Evolutionary conservation across 2,888 invertebrate genomes (phyloP), one percentile per base, ranked within the genome.

Genomic region (Nipponacmea schrenckii): DNA sequence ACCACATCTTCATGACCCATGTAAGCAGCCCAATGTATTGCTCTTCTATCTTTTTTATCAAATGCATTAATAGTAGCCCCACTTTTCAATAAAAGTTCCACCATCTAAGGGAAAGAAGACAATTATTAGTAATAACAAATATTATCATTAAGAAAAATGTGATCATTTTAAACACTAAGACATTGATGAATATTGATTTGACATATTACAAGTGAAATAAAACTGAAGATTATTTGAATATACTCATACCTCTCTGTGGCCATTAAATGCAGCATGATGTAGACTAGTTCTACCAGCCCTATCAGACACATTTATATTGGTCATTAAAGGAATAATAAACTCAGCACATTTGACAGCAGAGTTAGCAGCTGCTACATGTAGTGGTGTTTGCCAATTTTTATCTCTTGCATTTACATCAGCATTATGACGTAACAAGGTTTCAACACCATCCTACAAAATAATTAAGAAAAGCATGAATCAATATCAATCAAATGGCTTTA

Each of bases 181-280:
- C 10, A 39, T 2, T 5, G 10, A 8, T 39, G 39, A 39, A 39
- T 39, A 39, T 2, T 31, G 31, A 31, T 31, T 31, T 31, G 31
- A 39, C 39, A 39, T 39, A 39, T 39, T n/a, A n/a, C n/a, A n/a
- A n/a, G n/a, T n/a, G n/a, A n/a, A n/a, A n/a, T n/a, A 39, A 39
- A 31, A 31, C 31, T 31, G 31, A 39, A 39, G 8, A 5, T 8
- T 2, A 39, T 2, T 2, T 39, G 39, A 39, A 39, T 7, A 10
- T 39, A 39, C 10, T 4, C 39, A 73, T 76, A 90, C 89, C 85
- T 91, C 91, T 72, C 89, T 84, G 77, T 92, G 92, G 0, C 92
- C 92, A 81, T 92, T 92, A 82, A 91, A 91, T 15, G 92, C 92
- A 8, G 93, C 93, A 84, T 92, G 92, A 83, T 93, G 93, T 64